phyloP scores from a whole-genome alignment of 2,888 invertebrate species.

The Idaea aversata region DNA sequence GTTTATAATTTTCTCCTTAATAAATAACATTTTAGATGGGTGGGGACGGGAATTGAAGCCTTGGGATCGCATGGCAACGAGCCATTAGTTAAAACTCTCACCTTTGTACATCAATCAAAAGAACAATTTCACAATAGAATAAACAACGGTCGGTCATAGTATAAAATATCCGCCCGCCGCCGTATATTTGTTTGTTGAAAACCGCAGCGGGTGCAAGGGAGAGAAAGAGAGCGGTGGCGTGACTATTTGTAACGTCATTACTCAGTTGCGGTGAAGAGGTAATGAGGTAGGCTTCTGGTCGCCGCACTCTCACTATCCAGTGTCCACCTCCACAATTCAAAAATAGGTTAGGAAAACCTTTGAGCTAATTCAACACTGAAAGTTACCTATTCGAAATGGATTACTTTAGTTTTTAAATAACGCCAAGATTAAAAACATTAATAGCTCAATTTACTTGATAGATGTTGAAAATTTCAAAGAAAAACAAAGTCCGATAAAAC shows the following conservation, averaged over 20 bases:
- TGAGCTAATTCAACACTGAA: neutral
- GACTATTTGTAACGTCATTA: constrained; percentile 56
- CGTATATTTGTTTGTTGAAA: constrained; percentile 36
- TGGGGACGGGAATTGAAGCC: neutral
- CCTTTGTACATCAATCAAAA: constrained; percentile 26
- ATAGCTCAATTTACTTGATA: constrained; percentile 9
- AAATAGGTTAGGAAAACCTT: neutral
- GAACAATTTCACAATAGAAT: constrained; percentile 27
- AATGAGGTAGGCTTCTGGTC: constrained; percentile 62
- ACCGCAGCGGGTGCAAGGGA: constrained; percentile 45
- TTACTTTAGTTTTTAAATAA: neutral
- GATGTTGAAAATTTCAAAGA: constrained; percentile 6
- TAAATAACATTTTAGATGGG: neutral
- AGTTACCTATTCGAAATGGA: neutral
- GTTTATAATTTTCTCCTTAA: neutral
- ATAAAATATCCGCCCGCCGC: constrained; percentile 32
- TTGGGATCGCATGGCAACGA: constrained; percentile 21
- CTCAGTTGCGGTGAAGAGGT: constrained; percentile 63
- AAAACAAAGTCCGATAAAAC: constrained; percentile 16
- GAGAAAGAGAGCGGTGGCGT: constrained; percentile 42
- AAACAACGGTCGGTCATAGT: constrained; percentile 32
- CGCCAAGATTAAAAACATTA: constrained; percentile 3
- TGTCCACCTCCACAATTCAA: neutral
- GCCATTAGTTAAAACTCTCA: constrained; percentile 21
- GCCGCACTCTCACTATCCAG: constrained; percentile 20